Evolutionary conservation across 1,140 invertebrate species (phyloP).

Genomic region (Drosophila gunungcola): DNA sequence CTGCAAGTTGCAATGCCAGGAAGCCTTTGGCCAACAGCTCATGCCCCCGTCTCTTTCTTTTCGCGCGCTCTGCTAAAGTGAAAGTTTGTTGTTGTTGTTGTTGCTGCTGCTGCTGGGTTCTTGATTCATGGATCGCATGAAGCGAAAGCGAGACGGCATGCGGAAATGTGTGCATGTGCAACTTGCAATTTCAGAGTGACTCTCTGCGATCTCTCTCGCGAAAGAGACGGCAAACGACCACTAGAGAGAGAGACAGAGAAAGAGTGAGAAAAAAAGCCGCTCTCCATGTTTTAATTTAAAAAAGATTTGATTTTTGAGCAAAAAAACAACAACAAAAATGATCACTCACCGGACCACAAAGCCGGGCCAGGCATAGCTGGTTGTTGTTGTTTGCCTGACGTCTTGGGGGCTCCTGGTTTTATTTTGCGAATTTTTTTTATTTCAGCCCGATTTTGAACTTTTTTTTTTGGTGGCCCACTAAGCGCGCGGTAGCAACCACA

Average conservation of each 20-base stretch:
- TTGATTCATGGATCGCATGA: conserved; percentile 34
- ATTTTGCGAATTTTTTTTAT: not conserved
- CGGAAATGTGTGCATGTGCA: conserved; percentile 44
- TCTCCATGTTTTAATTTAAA: conserved; percentile 6
- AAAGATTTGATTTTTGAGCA: conserved; percentile 10
- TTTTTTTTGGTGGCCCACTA: not conserved
- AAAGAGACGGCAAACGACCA: conserved; percentile 14
- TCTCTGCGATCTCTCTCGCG: conserved; percentile 1
- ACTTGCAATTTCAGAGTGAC: conserved; percentile 41
- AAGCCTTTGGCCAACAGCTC: conserved; percentile 43
- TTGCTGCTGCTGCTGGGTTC: conserved; percentile 42
- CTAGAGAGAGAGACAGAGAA: not conserved
- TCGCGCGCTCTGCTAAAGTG: conserved; percentile 34
- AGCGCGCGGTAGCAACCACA: not conserved
- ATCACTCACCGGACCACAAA: conserved; percentile 81
- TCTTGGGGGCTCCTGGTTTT: conserved; percentile 25
- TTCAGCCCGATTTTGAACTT: conserved; percentile 1
- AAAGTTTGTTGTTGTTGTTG: conserved; percentile 54
- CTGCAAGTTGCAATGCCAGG: conserved; percentile 53
- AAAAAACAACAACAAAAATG: too few relatives aligned
- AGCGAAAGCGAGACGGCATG: conserved; percentile 42
- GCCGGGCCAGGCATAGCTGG: conserved; percentile 83
- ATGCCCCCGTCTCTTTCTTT: conserved; percentile 8
- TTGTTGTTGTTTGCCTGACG: conserved; percentile 41
- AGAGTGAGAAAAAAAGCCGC: not conserved